Evolutionary conservation across 1,140 invertebrate genomes (phyloP).

Genomic region (Mactra quadrangularis): DNA sequence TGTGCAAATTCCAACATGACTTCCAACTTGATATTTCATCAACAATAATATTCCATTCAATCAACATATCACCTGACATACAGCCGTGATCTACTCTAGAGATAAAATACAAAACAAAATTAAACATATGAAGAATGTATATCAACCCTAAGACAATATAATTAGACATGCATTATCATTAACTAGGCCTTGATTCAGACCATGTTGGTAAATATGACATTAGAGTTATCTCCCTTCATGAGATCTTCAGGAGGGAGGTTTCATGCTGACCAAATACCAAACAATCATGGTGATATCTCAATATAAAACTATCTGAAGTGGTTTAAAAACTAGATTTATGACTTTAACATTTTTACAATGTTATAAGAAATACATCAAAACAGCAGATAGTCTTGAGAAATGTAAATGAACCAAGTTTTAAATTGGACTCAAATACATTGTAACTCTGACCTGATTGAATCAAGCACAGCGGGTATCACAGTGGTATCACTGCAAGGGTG

Average conservation of each 20-base stretch:
- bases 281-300: neutral
- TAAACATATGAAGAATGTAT: slow-evolving; percentile 22
- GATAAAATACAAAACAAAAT: slow-evolving; percentile 40
- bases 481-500: slow-evolving; percentile 11
- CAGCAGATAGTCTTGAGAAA: slow-evolving; percentile 21
- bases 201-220: slow-evolving; percentile 2
- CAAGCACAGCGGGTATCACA: slow-evolving; percentile 1
- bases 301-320: neutral
- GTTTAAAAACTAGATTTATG: slow-evolving; percentile 33
- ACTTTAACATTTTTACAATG: slow-evolving; percentile 29
- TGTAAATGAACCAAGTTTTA: slow-evolving; percentile 42
- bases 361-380: slow-evolving; percentile 48
- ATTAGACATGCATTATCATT: slow-evolving; percentile 44
- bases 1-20: no score
- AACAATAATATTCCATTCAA: slow-evolving; percentile 4
- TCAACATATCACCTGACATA: slow-evolving; percentile 41
- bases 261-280: slow-evolving; percentile 49
- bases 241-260: neutral
- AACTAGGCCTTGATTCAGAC: no score
- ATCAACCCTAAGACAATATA: slow-evolving; percentile 30
- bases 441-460: neutral
- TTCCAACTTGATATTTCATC: neutral
- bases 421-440: slow-evolving; percentile 14
- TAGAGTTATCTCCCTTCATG: slow-evolving; percentile 14
- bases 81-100: neutral